A percentile compares a stretch with the other conserved stretches of the same genome.
Conservation (phyloP, 2,888 invertebrate genomes). For the Nipponacmea schrenckii region DNA sequence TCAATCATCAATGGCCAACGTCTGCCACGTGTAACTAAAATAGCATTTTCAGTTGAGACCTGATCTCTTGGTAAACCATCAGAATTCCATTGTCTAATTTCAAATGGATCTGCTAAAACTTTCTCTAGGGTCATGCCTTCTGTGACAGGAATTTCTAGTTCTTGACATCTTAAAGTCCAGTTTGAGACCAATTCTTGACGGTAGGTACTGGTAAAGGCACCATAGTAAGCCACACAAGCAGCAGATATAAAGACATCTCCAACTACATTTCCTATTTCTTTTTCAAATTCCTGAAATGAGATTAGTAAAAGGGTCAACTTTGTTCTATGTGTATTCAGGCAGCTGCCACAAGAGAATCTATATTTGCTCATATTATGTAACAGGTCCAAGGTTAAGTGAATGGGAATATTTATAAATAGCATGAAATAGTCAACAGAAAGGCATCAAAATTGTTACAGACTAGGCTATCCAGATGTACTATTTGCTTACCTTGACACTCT, state of each 20-base stretch:
- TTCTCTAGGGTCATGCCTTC: slow-evolving; percentile 74
- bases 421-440: neutral
- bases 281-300: slow-evolving; percentile 57
- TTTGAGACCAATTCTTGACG: slow-evolving; percentile 69
- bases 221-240: slow-evolving; percentile 69
- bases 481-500: slow-evolving; percentile 24
- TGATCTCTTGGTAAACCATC: slow-evolving; percentile 68
- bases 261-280: slow-evolving; percentile 66
- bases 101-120: slow-evolving; percentile 68
- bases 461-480: too few species aligned
- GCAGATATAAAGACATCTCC: slow-evolving; percentile 69
- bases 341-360: neutral
- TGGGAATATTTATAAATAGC: neutral
- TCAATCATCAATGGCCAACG: slow-evolving; percentile 70
- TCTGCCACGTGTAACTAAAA: slow-evolving; percentile 67
- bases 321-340: neutral
- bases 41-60: slow-evolving; percentile 69
- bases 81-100: slow-evolving; percentile 74
- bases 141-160: slow-evolving; percentile 79
- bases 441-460: too few species aligned
- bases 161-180: slow-evolving; percentile 79
- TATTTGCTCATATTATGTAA: neutral
- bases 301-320: neutral
- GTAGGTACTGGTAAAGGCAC: slow-evolving; percentile 68
- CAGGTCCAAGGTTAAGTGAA: neutral